Evolutionary conservation across 2,888 invertebrate species (phyloP).

Genomic region (Mesorhabditis sp.): DNA sequence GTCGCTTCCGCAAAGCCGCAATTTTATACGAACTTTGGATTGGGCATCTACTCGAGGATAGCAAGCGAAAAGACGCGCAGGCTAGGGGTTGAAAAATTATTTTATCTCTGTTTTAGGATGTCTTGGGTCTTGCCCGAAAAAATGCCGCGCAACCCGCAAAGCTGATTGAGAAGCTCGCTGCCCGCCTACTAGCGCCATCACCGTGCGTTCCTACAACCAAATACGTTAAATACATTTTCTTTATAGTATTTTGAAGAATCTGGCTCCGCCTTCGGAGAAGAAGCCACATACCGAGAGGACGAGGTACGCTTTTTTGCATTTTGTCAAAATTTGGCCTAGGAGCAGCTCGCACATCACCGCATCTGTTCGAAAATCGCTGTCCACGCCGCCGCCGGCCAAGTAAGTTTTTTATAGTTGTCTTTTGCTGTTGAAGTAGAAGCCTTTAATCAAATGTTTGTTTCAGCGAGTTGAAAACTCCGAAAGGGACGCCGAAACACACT

Average conservation of each 20-base stretch:
- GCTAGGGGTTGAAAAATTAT: not conserved
- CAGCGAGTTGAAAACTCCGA: slow-evolving; percentile 3
- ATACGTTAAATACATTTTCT: too few relatives aligned
- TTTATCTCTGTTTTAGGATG: not conserved
- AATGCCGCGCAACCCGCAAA: not conserved
- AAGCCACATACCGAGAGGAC: too few relatives aligned
- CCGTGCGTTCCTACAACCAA: not conserved
- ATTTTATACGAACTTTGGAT: not conserved
- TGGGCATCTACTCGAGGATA: not conserved
- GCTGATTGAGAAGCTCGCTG: not conserved
- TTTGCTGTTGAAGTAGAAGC: not conserved
- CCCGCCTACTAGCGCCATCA: not conserved
- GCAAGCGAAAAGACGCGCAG: not conserved
- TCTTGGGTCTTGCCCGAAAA: not conserved
- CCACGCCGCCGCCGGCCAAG: not conserved
- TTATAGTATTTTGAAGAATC: too few relatives aligned
- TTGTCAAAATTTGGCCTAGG: too few relatives aligned
- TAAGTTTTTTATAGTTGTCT: not conserved
- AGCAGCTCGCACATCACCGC: not conserved
- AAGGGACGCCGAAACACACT: not conserved
- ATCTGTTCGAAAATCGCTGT: not conserved
- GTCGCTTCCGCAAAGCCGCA: not conserved
- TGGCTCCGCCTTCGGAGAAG: too few relatives aligned
- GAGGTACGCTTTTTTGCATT: too few relatives aligned
- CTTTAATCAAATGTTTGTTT: not conserved